phyloP scores from a whole-genome alignment of 1,140 invertebrate genomes.

The Hylaeus anthracinus region DNA sequence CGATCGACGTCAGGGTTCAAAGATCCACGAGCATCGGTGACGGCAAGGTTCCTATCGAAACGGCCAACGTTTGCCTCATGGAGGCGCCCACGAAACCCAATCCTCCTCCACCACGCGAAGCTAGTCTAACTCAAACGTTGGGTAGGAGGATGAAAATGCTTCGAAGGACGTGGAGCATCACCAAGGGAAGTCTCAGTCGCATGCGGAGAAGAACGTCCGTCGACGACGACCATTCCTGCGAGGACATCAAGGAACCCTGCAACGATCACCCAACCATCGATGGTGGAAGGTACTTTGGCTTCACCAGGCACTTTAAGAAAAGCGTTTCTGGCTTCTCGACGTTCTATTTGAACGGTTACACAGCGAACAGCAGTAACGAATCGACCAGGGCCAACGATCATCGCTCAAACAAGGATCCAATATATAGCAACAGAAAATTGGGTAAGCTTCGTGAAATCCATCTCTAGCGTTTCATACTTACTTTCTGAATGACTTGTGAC shows the following conservation, averaged over 20 bases:
- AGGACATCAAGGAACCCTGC: slow-evolving; percentile 48
- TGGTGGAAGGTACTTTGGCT: slow-evolving; percentile 72
- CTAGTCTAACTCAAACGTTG: slow-evolving; percentile 72
- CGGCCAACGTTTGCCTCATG: slow-evolving; percentile 7
- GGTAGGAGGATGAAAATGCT: slow-evolving; percentile 75
- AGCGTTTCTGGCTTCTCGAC: slow-evolving; percentile 64
- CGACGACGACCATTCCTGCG: slow-evolving; percentile 48
- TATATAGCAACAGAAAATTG: slow-evolving; percentile 61
- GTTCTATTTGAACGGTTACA: slow-evolving; percentile 71
- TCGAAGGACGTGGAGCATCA: slow-evolving; percentile 77
- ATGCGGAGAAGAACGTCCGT: slow-evolving; percentile 70
- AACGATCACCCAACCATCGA: slow-evolving; percentile 52
- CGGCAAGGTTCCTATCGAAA: background rate
- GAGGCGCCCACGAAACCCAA: slow-evolving; percentile 72
- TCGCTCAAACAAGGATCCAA: slow-evolving; percentile 59
- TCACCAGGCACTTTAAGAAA: slow-evolving; percentile 73
- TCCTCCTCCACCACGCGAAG: slow-evolving; percentile 74
- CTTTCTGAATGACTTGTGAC: background rate
- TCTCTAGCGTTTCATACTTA: background rate
- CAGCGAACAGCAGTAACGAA: slow-evolving; percentile 45
- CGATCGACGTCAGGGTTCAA: background rate
- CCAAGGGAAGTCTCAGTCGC: slow-evolving; percentile 75
- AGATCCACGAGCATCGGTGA: background rate
- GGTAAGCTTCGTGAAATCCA: background rate
- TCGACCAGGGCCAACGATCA: slow-evolving; percentile 46